These are phyloP conservation scores for Aphidoletes aphidimyza DNA, from an alignment of 2,888 invertebrate genomes.

Conservation along the genomic window DNA sequence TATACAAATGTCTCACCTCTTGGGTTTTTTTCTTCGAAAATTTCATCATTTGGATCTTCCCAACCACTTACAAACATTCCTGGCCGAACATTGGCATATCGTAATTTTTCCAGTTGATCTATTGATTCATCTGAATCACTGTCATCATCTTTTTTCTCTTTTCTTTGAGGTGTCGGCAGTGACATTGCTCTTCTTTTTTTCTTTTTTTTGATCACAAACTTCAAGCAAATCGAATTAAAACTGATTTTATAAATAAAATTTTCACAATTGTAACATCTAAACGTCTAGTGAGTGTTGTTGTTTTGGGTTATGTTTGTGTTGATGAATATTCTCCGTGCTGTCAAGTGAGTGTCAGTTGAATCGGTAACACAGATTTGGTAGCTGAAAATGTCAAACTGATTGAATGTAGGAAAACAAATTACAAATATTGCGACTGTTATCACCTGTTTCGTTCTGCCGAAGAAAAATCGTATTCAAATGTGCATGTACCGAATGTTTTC, in stretches of 20 bases:
- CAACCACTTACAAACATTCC: slow-evolving; percentile 83
- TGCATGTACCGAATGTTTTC: too few species aligned
- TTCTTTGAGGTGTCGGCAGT: too few species aligned
- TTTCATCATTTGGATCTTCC: slow-evolving; percentile 79
- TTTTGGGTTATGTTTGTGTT: background rate
- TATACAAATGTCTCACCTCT: slow-evolving; percentile 70
- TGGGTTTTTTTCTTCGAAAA: slow-evolving; percentile 78
- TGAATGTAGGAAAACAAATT: too few species aligned
- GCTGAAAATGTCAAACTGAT: too few species aligned
- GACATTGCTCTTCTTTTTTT: too few species aligned
- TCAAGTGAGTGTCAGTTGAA: background rate
- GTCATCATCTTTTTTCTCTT: background rate
- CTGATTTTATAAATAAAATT: too few species aligned
- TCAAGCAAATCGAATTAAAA: too few species aligned
- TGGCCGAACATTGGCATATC: slow-evolving; percentile 62
- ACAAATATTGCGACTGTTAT: too few species aligned
- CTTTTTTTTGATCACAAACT: too few species aligned
- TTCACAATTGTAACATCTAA: background rate
- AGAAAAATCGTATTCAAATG: too few species aligned
- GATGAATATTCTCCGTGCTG: background rate
- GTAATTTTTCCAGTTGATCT: slow-evolving; percentile 64
- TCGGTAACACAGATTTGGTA: background rate
- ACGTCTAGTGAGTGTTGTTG: background rate
- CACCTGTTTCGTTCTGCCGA: too few species aligned
- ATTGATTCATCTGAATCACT: slow-evolving; percentile 56